A percentile compares a stretch with the other conserved stretches of the same genome.
These are phyloP conservation scores for Lochmaea capreae DNA, from an alignment of 2,888 invertebrate species.

Conservation along the genomic window DNA sequence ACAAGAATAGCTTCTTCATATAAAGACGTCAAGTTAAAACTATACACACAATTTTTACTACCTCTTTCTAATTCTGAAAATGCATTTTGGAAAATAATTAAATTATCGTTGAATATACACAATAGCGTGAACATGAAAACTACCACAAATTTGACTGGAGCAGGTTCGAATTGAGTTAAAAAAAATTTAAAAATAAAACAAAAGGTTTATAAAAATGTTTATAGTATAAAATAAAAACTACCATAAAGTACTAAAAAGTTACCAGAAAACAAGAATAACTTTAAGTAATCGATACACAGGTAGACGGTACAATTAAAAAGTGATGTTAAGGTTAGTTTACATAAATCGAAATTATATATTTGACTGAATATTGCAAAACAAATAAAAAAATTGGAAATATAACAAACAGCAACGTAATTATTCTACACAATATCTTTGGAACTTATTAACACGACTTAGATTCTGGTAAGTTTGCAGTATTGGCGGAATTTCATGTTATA, in stretches of 20 bases:
- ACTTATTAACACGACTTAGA: constrained; percentile 32
- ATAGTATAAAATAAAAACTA: constrained; percentile 24
- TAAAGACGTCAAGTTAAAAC: too few relatives aligned
- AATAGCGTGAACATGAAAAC: too few relatives aligned
- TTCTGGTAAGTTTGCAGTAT: neutral
- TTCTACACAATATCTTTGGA: constrained; percentile 41
- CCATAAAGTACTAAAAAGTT: constrained; percentile 41
- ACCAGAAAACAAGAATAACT: constrained; percentile 33
- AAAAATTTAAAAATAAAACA: too few relatives aligned
- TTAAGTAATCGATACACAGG: constrained; percentile 32
- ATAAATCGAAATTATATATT: constrained; percentile 33
- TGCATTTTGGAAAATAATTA: too few relatives aligned
- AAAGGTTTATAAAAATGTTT: too few relatives aligned
- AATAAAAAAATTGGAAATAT: constrained; percentile 10
- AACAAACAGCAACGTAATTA: constrained; percentile 33
- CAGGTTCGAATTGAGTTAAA: too few relatives aligned
- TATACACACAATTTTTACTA: too few relatives aligned
- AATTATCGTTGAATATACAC: too few relatives aligned
- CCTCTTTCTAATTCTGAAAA: too few relatives aligned
- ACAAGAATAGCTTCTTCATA: too few relatives aligned
- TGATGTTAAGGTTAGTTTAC: constrained; percentile 40
- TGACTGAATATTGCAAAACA: constrained; percentile 35
- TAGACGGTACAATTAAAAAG: constrained; percentile 34
- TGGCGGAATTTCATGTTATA: neutral
- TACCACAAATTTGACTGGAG: too few relatives aligned